Evolutionary conservation across 2,797 vertebrate species (phyloP), one percentile per base, ranked within the genome.

Genomic region (Sebastes kiyomatsui): DNA sequence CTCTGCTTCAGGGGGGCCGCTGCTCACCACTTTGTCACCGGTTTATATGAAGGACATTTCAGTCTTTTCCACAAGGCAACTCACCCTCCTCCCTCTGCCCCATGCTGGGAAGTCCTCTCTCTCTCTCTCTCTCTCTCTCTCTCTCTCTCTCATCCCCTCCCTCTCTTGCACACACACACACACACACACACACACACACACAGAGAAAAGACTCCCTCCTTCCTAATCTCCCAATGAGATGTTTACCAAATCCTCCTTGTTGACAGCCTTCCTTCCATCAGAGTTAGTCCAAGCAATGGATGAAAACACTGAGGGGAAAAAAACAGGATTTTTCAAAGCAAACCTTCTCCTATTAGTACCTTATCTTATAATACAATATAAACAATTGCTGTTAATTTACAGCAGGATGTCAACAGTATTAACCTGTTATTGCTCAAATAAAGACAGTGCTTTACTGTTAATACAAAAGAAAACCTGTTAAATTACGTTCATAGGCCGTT

Each of bases 21-120:
- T 70, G 82, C 81, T 91, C 80, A 38, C 77, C 84, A 90, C 85
- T 90, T 88, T 91, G 86, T 92, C 87, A 88, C 84, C 84, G 87
- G 81, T 92, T 93, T 94, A 93, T 90, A 84, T 91, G 93, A 93
- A 95, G 92, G 93, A 89, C 92, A 90, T 93, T 83, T 92, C 88
- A 80, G 83, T 88, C 81, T 70, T 77, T 64, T 88, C 86, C 77
- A 87, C 69, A 86, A 83, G 77, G 76, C 80, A 54, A 9, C 80
- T 86, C 87, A 67, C 78, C 79, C 90, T 42, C 90, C 84, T 75
- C 88, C 88, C 87, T 74, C 88, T 81, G 73, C 69, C 85, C 84
- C 85, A 85, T 78, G 81, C 89, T 89, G 90, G 84, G 83, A 88
- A 82, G 80, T 65, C 16, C 83, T 87, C 55, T 54, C 77, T 76